Evolutionary conservation across 2,888 invertebrate genomes (phyloP), one percentile per base, ranked within the genome.

Genomic region (Mechanitis mazaeus): DNA sequence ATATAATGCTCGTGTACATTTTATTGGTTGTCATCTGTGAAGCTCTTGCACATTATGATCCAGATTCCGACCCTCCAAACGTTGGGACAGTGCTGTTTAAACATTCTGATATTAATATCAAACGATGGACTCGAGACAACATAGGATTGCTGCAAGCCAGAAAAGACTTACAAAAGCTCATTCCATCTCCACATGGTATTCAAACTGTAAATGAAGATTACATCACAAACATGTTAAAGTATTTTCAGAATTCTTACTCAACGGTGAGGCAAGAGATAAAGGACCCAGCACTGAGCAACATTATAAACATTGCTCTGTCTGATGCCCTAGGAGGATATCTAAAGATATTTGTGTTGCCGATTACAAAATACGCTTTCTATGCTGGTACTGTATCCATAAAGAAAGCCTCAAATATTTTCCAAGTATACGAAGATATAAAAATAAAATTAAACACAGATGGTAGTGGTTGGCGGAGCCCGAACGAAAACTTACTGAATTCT

Each of bases 251-350:
- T 3, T 69, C 80, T 2, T 85, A 79, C 65, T 42, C 56, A 0
- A 64, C 71, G 3, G 72, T 87, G 1, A 82, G 80, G 68, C 75
- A 67, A 42, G 78, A 79, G 68, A 72, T 79, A 1, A 54, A 33
- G 1, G 77, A 71, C 55, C 35, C 65, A 4, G 72, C 74, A 64
- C 63, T 73, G 1, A 72, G 76, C 33, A 72, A 66, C 5, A 73
- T 84, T 1, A 70, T 89, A 74, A 80, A 79, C 4, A 70, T 72
- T 61, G 88, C 92, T 1, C 76, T 91, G 0, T 90, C 90, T 5
- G 92, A 91, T 68, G 81, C 80, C 54, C 70, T 91, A 69, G 93
- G 93, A 47, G 93, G 93, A 12, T 93, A 93, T 72, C 77, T 94
- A 33, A 91, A 92, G 71, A 83, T 88, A 55, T 91, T 91, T 75